A percentile compares a stretch with the other conserved stretches of the same genome.
phyloP scores from a whole-genome alignment of 2,113 vertebrate species.

The Paramormyrops kingsleyae region DNA sequence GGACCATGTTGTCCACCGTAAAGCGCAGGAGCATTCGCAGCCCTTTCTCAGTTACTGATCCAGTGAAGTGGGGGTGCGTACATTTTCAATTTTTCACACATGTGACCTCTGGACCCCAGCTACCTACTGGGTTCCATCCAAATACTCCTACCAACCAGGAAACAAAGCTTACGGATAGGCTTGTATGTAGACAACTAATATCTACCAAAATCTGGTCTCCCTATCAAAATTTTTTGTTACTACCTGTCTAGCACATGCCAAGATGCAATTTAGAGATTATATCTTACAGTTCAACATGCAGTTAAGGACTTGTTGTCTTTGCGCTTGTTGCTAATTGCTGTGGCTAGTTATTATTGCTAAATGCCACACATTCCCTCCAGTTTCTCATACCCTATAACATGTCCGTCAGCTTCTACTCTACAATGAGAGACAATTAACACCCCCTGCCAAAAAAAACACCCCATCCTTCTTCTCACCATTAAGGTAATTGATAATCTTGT shows the following conservation, averaged over 20 bases:
- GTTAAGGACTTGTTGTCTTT: not conserved
- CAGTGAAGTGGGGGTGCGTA: not conserved
- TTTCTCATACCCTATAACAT: not conserved
- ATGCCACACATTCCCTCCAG: not conserved
- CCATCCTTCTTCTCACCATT: not conserved
- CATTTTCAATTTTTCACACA: constrained; percentile 15
- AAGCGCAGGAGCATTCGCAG: not conserved
- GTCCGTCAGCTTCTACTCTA: not conserved
- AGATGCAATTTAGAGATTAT: not conserved
- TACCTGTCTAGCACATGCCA: not conserved
- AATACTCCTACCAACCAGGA: not conserved
- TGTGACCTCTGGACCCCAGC: not conserved
- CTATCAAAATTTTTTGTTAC: not conserved
- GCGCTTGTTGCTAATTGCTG: not conserved
- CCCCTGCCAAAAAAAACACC: not conserved
- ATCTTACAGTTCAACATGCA: not conserved
- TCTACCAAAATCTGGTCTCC: not conserved
- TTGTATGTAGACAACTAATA: not conserved
- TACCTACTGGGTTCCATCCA: not conserved
- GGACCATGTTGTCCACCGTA: not conserved
- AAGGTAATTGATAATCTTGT: not conserved
- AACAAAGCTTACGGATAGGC: not conserved
- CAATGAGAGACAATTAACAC: constrained; percentile 7
- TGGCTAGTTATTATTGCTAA: not conserved
- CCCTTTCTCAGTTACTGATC: not conserved